A percentile compares a stretch with the other conserved stretches of the same genome.
phyloP scores from a whole-genome alignment of 2,113 vertebrate species.

The Tauraco erythrolophus region DNA sequence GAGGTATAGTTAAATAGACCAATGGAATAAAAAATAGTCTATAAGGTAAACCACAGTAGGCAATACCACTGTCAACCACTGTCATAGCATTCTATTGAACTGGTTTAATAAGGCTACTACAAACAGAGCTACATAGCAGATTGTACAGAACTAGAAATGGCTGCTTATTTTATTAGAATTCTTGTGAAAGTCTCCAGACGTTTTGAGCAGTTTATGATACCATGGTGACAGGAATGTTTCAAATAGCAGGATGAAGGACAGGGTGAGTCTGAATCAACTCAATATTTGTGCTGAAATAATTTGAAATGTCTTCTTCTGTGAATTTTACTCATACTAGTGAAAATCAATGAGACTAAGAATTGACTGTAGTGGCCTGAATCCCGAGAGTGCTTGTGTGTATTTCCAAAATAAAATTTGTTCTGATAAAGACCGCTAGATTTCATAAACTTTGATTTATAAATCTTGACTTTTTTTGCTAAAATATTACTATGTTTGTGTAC shows the following conservation, averaged over 20 bases:
- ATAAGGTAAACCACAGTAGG: not conserved
- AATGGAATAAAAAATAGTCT: not conserved
- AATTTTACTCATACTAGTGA: not conserved
- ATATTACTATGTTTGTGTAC: not conserved
- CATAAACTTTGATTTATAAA: not conserved
- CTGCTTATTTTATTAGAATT: not conserved
- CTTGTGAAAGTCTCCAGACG: not conserved
- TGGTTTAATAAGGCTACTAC: not conserved
- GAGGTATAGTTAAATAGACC: not conserved
- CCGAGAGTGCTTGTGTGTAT: not conserved
- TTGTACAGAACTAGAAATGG: not conserved
- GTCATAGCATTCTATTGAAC: not conserved
- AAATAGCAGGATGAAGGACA: not conserved
- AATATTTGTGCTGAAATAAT: not conserved
- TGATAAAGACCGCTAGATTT: not conserved
- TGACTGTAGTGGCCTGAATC: not conserved
- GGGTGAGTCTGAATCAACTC: not conserved
- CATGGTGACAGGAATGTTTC: not conserved
- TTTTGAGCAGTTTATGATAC: not conserved
- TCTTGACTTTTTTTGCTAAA: not conserved
- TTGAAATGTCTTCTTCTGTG: not conserved
- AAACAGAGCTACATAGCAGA: not conserved
- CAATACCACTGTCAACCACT: not conserved
- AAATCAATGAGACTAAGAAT: not conserved
- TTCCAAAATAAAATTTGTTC: not conserved